These are phyloP conservation scores for Diachrysia chrysitis DNA, from an alignment of 2,888 invertebrate genomes.

Conservation along the genomic window DNA sequence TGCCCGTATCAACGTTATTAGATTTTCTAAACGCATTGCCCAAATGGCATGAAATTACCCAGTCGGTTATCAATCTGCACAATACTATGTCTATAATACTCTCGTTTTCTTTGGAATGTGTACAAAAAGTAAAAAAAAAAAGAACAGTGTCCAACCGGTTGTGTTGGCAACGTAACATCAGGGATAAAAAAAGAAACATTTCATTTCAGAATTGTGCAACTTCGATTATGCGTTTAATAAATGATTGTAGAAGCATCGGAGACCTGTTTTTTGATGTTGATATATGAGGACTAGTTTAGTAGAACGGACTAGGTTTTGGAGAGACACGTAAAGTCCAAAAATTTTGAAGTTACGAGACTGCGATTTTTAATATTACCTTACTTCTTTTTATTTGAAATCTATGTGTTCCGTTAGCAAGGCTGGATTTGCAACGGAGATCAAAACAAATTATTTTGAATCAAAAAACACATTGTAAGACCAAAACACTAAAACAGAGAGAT, in stretches of 20 bases:
- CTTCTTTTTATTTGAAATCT: background rate
- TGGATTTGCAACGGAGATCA: background rate
- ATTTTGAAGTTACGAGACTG: constrained; percentile 4
- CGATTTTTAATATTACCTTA: constrained; percentile 4
- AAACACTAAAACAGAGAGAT: constrained; percentile 17
- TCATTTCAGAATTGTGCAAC: constrained; percentile 68
- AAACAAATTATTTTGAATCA: background rate
- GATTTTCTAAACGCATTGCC: constrained; percentile 61
- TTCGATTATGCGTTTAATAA: constrained; percentile 56
- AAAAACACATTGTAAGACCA: constrained; percentile 4
- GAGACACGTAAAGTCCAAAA: constrained; percentile 18
- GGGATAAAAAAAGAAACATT: constrained; percentile 59
- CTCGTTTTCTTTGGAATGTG: constrained; percentile 75
- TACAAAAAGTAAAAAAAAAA: constrained; percentile 61
- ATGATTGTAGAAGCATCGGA: constrained; percentile 46
- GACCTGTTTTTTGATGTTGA: constrained; percentile 42
- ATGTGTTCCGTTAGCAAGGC: background rate
- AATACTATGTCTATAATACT: constrained; percentile 60
- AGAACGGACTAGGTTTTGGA: constrained; percentile 28
- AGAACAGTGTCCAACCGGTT: constrained; percentile 57
- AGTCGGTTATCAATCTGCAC: constrained; percentile 63
- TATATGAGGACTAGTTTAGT: constrained; percentile 17
- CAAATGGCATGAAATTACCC: constrained; percentile 75
- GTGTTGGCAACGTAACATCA: constrained; percentile 60
- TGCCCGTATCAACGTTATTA: constrained; percentile 58